phyloP scores from a whole-genome alignment of 2,888 invertebrate species.

The Monoplex corrugatus region DNA sequence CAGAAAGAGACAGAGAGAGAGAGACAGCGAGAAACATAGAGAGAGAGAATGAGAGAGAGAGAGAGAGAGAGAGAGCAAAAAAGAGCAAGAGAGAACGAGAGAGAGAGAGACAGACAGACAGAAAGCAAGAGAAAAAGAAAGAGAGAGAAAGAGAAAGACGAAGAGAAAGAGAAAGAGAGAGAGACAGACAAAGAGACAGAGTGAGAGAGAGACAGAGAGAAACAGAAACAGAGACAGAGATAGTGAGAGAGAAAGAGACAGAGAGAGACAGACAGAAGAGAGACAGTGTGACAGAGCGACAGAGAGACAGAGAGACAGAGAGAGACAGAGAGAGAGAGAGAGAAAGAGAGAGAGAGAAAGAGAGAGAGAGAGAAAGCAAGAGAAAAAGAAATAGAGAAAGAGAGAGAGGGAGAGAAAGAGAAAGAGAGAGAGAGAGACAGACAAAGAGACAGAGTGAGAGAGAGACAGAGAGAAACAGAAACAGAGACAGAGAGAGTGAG shows the following conservation, averaged over 20 bases:
- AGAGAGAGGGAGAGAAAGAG: no score
- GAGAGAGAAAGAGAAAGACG: no score
- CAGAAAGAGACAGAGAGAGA: constrained; percentile 34
- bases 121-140: background rate
- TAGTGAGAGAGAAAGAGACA: background rate
- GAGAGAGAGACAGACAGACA: no score
- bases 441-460: constrained; percentile 39
- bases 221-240: constrained; percentile 35
- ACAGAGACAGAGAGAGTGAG: constrained; percentile 7
- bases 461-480: background rate
- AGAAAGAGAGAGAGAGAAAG: background rate
- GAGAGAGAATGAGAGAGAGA: background rate
- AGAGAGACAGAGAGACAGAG: background rate
- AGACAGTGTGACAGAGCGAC: no score
- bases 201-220: background rate
- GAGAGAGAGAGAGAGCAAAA: background rate
- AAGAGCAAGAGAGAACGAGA: no score
- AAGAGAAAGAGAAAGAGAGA: no score
- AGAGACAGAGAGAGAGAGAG: constrained; percentile 48
- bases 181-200: no score
- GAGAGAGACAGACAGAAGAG: background rate
- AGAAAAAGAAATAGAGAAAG: background rate
- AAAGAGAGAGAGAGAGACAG: background rate
- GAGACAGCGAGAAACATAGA: constrained; percentile 20
- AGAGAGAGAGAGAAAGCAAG: background rate